These are phyloP conservation scores for Anoura caudifer DNA, from an alignment of 2,113 vertebrate species.

Conservation along the genomic window DNA sequence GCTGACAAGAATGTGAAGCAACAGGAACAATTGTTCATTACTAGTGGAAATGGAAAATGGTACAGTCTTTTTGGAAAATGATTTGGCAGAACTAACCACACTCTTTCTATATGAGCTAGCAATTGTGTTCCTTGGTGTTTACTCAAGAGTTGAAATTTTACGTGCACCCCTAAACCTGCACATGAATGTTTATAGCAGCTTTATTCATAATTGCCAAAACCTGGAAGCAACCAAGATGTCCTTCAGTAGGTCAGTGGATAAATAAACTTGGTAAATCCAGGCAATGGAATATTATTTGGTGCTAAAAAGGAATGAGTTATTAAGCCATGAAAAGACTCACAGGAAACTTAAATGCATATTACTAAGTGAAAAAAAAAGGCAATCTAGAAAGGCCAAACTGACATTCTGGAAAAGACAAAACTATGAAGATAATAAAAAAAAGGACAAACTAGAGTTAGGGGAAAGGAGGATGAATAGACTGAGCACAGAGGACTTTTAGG, in stretches of 20 bases:
- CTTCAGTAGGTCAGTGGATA: background rate
- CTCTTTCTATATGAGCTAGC: background rate
- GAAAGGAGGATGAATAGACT: background rate
- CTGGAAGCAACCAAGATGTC: background rate
- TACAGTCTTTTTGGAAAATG: background rate
- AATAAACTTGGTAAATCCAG: background rate
- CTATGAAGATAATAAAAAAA: background rate
- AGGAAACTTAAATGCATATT: background rate
- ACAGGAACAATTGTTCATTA: background rate
- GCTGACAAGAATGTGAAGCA: background rate
- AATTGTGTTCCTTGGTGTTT: background rate
- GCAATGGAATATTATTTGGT: background rate
- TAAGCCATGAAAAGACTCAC: background rate
- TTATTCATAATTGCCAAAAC: background rate
- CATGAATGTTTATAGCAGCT: background rate
- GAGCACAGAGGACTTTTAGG: background rate
- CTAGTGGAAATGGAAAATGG: background rate
- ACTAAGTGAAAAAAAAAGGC: background rate
- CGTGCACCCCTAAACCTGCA: background rate
- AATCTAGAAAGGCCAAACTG: background rate
- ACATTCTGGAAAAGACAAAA: background rate
- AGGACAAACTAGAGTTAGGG: background rate
- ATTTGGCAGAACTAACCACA: background rate
- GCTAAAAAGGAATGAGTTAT: background rate
- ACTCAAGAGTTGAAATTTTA: background rate